phyloP scores from a whole-genome alignment of 2,888 invertebrate genomes.

The Agrochola lota region DNA sequence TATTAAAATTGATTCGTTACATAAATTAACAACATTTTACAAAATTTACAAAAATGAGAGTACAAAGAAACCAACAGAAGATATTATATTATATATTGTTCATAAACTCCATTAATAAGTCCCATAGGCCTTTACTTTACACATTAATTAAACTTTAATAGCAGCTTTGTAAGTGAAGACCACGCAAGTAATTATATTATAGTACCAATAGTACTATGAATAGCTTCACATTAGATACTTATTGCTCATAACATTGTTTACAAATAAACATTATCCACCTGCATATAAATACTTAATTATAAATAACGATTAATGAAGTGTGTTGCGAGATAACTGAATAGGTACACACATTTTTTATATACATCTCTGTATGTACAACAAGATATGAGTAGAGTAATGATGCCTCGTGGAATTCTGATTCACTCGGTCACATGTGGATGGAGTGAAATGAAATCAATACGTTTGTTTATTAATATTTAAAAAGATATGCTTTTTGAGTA shows the following conservation, averaged over 20 bases:
- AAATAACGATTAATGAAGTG: slow-evolving; percentile 24
- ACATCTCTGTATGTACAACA: not conserved
- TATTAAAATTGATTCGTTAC: no score
- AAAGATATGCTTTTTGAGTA: not conserved
- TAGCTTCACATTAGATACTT: slow-evolving; percentile 37
- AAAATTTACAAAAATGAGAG: no score
- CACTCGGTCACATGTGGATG: not conserved
- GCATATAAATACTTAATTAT: slow-evolving; percentile 29
- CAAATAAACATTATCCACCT: slow-evolving; percentile 32
- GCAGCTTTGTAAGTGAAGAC: slow-evolving; percentile 12
- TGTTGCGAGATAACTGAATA: slow-evolving; percentile 8
- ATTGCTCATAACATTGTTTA: slow-evolving; percentile 35
- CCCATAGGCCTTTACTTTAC: slow-evolving; percentile 19
- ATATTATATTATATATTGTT: no score
- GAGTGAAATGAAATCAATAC: not conserved
- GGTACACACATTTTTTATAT: not conserved
- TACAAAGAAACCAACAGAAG: no score
- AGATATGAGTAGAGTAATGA: not conserved
- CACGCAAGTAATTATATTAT: slow-evolving; percentile 14
- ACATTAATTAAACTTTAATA: slow-evolving; percentile 33
- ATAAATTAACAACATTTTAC: no score
- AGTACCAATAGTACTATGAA: not conserved
- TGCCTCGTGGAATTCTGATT: slow-evolving; percentile 12
- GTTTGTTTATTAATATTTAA: no score
- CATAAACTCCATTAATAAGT: slow-evolving; percentile 9